A percentile compares a stretch with the other conserved stretches of the same genome.
Evolutionary conservation across 37 sponge, comb jelly and placozoan genomes (phyloP).

Genomic region (Agelas oroides): DNA sequence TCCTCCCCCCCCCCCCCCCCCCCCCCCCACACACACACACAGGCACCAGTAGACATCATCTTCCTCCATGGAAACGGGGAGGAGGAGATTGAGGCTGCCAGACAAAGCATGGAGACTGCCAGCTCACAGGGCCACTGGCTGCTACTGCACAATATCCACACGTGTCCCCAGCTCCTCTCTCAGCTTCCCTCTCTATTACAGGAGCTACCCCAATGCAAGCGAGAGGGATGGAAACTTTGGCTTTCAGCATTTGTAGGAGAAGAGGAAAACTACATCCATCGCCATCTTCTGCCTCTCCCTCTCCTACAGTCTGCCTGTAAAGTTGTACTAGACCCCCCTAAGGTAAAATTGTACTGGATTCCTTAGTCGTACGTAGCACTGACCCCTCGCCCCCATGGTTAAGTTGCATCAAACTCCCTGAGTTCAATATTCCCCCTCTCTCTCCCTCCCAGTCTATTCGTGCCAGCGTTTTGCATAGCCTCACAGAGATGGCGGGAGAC

Average conservation of each 20-base stretch:
- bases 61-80: constrained; percentile 41
- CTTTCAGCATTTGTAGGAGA: constrained; percentile 46
- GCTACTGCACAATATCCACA: constrained; percentile 70
- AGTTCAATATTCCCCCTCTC: no score
- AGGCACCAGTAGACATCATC: neutral
- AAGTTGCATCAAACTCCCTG: no score
- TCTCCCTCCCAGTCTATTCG: constrained; percentile 20
- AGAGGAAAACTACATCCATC: neutral
- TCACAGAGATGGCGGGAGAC: constrained; percentile 26
- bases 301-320: constrained; percentile 42
- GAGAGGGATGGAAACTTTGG: constrained; percentile 72
- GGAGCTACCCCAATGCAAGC: neutral
- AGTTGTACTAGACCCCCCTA: constrained; percentile 73
- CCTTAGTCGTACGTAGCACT: no score
- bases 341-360: constrained; percentile 6
- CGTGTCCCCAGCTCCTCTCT: constrained; percentile 39
- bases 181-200: constrained; percentile 50
- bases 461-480: constrained; percentile 43
- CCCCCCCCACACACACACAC: no score
- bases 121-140: constrained; percentile 66
- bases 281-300: constrained; percentile 9
- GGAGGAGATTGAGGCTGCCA: constrained; percentile 4
- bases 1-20: no score
- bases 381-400: neutral
- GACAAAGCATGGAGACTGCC: neutral